These are phyloP conservation scores for Pycnomerus fuliginosus DNA, from an alignment of 2,888 invertebrate genomes.

Conservation along the genomic window DNA sequence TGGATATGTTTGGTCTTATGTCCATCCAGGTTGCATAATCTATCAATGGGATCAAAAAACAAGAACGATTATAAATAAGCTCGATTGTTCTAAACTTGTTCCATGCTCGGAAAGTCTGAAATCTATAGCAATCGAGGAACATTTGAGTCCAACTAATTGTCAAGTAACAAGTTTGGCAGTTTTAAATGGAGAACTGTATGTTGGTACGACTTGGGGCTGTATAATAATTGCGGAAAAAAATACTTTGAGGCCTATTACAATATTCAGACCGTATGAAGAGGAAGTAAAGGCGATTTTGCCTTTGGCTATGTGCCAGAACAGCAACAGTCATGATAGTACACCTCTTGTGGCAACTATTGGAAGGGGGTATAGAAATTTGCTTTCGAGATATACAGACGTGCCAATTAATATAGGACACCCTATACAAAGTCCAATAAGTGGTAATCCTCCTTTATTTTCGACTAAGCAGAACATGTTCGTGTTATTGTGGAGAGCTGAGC, in stretches of 20 bases:
- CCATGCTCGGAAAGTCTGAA: slow-evolving; percentile 91
- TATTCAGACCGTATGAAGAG: slow-evolving; percentile 89
- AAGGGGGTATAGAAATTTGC: slow-evolving; percentile 78
- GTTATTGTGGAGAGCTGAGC: slow-evolving; percentile 70
- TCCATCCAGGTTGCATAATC: slow-evolving; percentile 83
- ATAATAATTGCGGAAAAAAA: slow-evolving; percentile 83
- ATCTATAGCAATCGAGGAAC: slow-evolving; percentile 87
- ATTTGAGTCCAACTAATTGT: slow-evolving; percentile 73
- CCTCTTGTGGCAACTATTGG: slow-evolving; percentile 76
- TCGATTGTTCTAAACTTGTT: slow-evolving; percentile 89
- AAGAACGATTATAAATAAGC: slow-evolving; percentile 68
- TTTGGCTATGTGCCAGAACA: slow-evolving; percentile 50
- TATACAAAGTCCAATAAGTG: slow-evolving; percentile 45
- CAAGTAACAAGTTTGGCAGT: slow-evolving; percentile 71
- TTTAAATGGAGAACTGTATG: slow-evolving; percentile 72
- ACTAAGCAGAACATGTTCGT: slow-evolving; percentile 60
- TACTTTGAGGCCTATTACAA: slow-evolving; percentile 80
- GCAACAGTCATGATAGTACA: slow-evolving; percentile 52
- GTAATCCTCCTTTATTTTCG: slow-evolving; percentile 26
- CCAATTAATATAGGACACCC: slow-evolving; percentile 50
- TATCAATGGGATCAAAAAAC: slow-evolving; percentile 80
- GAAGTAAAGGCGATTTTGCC: slow-evolving; percentile 69
- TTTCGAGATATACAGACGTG: slow-evolving; percentile 62
- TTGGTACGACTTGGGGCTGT: slow-evolving; percentile 95
- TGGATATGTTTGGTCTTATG: slow-evolving; percentile 73